Evolutionary conservation across 2,888 invertebrate species (phyloP), one percentile per base, ranked within the genome.

Genomic region (Amaurobius ferox): DNA sequence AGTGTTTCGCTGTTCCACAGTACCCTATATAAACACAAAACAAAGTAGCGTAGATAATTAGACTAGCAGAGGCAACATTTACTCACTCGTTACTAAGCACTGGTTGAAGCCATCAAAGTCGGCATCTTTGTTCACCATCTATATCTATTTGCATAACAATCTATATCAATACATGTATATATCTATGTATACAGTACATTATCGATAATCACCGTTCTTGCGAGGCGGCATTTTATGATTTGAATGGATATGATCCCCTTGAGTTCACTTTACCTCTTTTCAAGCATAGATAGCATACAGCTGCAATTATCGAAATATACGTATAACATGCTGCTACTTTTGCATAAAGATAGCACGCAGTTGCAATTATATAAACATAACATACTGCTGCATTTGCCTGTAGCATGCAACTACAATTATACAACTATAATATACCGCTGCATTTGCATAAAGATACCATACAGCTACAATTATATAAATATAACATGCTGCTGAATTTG

Each of bases 81-180:
- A 55, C 30, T 85, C 83, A 85, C 83, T 85, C 83, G 83, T 85
- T 85, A 85, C 30, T 44, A 64, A 35, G 83, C 83, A 77, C 83
- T 85, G 77, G 83, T 85, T 85, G 77, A 83, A 72, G 55, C 64
- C 64, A 85, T 85, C 83, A 85, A 85, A 85, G 83, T 85, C 77
- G 55, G 32, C 77, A 85, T 77, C 66, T 71, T 85, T 77, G 67
- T 85, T 72, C 72, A 77, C 39, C 66, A 85, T 77, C 76, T 64
- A 30, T n/a, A 35, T 66, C 80, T 66, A 39, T 73, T 66, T 73
- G 64, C 67, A 68, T 40, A 40, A 64, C 35, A 70, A 40, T 64
- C 39, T 83, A 62, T 72, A 79, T 67, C 71, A 32, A 79, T 76
- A 48, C 30, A 30, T 79, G 64, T 71, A 79, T 73, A 79, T 73